A percentile compares a stretch with the other conserved stretches of the same genome.
Conservation (phyloP, 2,113 vertebrate species). For the Micronycteris hirsuta region DNA sequence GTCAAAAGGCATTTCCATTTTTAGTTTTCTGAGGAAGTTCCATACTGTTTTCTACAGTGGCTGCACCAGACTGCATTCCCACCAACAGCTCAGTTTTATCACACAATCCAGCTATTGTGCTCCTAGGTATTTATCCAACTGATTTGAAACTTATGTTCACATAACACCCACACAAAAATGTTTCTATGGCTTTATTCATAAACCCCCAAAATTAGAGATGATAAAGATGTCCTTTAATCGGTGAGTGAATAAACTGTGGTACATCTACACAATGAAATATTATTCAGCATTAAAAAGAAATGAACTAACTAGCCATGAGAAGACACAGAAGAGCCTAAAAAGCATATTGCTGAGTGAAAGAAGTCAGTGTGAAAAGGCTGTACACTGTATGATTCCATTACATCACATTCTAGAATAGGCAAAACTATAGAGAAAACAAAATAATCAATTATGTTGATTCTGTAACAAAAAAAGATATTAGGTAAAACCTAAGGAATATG, state of each 20-base stretch:
- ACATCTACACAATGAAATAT: too few species aligned
- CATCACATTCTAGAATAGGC: not conserved
- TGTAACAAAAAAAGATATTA: not conserved
- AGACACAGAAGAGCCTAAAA: too few species aligned
- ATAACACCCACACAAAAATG: not conserved
- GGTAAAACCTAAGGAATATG: not conserved
- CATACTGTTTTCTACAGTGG: too few species aligned
- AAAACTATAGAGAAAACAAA: not conserved
- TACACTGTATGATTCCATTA: not conserved
- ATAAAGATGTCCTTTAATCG: not conserved
- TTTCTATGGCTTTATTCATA: not conserved
- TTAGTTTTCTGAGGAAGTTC: too few species aligned
- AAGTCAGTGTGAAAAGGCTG: too few species aligned
- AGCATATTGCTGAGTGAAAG: too few species aligned
- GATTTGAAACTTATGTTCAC: not conserved
- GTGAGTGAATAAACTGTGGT: too few species aligned
- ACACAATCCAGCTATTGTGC: not conserved
- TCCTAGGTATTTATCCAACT: not conserved
- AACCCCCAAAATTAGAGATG: not conserved
- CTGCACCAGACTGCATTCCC: too few species aligned
- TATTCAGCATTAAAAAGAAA: too few species aligned
- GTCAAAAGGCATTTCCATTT: too few species aligned
- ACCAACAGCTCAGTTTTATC: not conserved
- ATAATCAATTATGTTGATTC: not conserved
- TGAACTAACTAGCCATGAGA: too few species aligned